Base-by-base conservation (phyloP, 2,113 vertebrate genomes). In the Nesogale talazaci region DNA sequence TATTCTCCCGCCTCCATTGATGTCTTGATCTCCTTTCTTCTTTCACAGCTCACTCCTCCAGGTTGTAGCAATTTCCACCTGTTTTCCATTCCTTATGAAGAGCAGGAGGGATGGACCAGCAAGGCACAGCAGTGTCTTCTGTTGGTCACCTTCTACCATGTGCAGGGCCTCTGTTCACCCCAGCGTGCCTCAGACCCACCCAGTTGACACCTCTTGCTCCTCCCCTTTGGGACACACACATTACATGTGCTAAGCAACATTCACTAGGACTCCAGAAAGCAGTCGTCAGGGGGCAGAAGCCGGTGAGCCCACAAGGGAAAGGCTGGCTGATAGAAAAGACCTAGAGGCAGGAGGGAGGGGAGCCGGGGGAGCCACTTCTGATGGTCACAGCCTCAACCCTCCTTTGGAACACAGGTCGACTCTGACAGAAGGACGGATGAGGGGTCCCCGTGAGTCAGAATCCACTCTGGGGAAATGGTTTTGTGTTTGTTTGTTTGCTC, bases 221-320 rank as follows among this genome's bases (percentile, higher is more conserved):
- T 79, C 46, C 61, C 4, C n/a, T 46, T n/a, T 36, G 23, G 76
- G 69, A 17, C 1, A 11, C 22, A 8, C 0, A 78, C 63, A 42
- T 3, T 34, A 34, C 38, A 20, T 0, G 17, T 0, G 6, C 12
- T 15, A 20, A 34, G 25, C 25, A 72, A 76, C 10, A 2, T 34
- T 70, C n/a, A n/a, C n/a, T 40, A 40, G 25, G 23, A 42, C 93
- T 36, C 4, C 52, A 76, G 61, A 59, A 34, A 70, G 69, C 31
- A 70, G n/a, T 19, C 69, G 6, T n/a, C 34, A 15, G 31, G 6
- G 19, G 31, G n/a, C 19, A 5, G n/a, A 34, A 70, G 34, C 34
- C 16, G 16, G 15, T 70, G 34, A 70, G 69, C 31, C 69, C 17
- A 34, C 31, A 70, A 34, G 14, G n/a, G n/a, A 19, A 70, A 34